Evolutionary conservation across 1,140 invertebrate species (phyloP), one percentile per base, ranked within the genome.

Genomic region (Drosophila sucinea): DNA sequence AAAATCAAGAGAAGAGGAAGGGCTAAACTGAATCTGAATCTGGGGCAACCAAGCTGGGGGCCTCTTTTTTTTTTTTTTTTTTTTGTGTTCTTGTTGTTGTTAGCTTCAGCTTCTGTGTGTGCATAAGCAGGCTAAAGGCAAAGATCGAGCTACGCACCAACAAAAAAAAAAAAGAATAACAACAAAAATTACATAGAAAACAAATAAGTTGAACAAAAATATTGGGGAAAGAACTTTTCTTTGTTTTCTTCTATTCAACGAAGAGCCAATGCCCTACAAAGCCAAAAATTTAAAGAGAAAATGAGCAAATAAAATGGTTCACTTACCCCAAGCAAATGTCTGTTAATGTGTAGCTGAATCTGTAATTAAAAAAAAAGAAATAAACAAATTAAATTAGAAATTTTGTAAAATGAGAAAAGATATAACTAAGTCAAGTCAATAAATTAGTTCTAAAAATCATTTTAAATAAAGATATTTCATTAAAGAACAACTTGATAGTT

Each of bases 11-110:
- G 57, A 77, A 77, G 63, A 72, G 67, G 67, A 78, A 78, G 71
- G 66, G 72, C 55, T 69, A 68, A 57, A 55, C 73, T 60, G 57
- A 60, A 73, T 58, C 71, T 70, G 83, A 89, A 87, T 89, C 73
- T 87, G 80, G 83, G 84, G 80, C 83, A 87, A 80, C 84, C 84
- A 89, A 87, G 84, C 84, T 84, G 84, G 83, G 84, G 83, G 83
- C 80, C 77, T 80, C 77, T 85, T 82, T 72, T 68, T 51, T 30
- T 69, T 66, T 77, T 70, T 70, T 71, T 57, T 51, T 70, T 32
- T 47, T 23, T 38, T 29, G 32, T 51, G 41, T 60, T 44, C 2
- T 51, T 35, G 32, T 57, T 32, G 10, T 27, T 41, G 51, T 65
- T 57, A 62, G 47, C 25, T 51, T 51, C 44, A 51, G 44, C 44